Conservation (phyloP, 1,140 invertebrate species). For the Metaphire vulgaris region DNA sequence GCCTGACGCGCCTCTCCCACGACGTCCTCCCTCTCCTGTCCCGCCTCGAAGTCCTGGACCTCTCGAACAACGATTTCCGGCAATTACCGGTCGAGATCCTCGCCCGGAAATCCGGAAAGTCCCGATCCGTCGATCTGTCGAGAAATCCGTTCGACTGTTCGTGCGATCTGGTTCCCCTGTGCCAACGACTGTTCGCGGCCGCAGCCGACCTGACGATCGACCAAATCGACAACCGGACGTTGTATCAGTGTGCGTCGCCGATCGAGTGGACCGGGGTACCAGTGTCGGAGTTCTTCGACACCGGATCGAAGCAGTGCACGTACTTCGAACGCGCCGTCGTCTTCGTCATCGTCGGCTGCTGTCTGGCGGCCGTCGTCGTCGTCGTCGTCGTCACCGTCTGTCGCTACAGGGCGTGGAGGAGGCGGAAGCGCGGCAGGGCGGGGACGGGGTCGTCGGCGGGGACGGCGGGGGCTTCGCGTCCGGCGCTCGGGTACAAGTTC, state of each 20-base stretch:
- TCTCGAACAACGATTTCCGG: background rate
- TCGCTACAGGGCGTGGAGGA: background rate
- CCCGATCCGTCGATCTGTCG: background rate
- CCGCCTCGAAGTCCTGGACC: background rate
- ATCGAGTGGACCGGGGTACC: background rate
- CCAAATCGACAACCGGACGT: background rate
- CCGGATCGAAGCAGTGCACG: background rate
- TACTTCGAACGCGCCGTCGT: background rate
- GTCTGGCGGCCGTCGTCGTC: background rate
- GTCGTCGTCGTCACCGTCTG: background rate
- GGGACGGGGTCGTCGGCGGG: no score
- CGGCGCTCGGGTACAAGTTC: background rate
- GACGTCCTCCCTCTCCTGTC: background rate
- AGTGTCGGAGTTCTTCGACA: background rate
- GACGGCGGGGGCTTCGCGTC: no score
- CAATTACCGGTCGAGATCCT: background rate
- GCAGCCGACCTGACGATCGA: background rate
- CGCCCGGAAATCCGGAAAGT: background rate
- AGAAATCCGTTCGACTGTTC: background rate
- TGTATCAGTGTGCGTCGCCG: background rate
- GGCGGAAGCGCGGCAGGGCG: background rate
- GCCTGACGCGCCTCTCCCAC: constrained; percentile 20
- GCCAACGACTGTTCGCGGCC: background rate
- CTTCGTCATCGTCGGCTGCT: background rate
- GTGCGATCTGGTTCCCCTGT: background rate